Evolutionary conservation across 2,113 vertebrate genomes (phyloP).

Genomic region (Gorsachius goisagi): DNA sequence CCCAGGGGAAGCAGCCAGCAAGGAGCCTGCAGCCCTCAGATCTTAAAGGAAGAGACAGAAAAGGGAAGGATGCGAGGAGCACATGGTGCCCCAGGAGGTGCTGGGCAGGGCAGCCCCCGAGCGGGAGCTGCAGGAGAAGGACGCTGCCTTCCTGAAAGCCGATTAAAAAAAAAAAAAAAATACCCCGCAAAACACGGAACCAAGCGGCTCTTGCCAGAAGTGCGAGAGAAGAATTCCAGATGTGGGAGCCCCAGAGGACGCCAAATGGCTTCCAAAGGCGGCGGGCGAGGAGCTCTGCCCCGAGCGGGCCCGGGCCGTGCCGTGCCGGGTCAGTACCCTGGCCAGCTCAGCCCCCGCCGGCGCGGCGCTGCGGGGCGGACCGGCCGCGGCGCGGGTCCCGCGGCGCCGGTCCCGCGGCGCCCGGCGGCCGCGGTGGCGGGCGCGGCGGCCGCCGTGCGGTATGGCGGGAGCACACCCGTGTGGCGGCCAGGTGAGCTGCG

Average conservation of each 20-base stretch:
- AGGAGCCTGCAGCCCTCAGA: background rate
- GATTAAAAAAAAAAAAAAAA: background rate
- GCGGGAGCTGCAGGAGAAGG: background rate
- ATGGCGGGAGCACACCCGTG: constrained; percentile 67
- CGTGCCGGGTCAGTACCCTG: constrained; percentile 43
- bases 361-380: constrained; percentile 73
- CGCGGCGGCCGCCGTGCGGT: background rate
- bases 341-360: constrained; percentile 27
- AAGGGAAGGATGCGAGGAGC: background rate
- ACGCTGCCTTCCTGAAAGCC: background rate
- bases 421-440: background rate
- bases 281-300: background rate
- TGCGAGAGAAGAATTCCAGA: constrained; percentile 39
- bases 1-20: background rate
- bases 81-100: accelerated
- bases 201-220: constrained; percentile 23
- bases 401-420: too few relatives aligned
- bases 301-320: background rate
- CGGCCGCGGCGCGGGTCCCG: background rate
- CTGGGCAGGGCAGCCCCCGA: background rate
- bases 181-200: background rate
- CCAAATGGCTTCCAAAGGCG: background rate
- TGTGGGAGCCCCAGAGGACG: constrained; percentile 16
- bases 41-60: background rate
- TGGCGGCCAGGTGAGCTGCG: constrained; percentile 67